Base-by-base conservation (phyloP, 1,140 invertebrate species). In the Paramacrobiotus metropolitanus region DNA sequence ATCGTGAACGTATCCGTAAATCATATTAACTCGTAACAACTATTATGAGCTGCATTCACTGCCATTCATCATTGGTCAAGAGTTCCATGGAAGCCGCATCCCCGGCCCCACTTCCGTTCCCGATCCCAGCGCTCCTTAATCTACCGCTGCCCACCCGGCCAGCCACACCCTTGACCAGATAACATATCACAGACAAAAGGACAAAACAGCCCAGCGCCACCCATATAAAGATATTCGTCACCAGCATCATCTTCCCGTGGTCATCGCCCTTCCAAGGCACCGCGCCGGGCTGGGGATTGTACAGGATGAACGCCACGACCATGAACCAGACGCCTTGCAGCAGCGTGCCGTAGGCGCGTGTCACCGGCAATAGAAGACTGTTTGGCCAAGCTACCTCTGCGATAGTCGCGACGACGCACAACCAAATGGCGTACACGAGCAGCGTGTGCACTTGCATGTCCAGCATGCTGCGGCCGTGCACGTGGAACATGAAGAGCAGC, bases 281-380 rank as follows among this genome's bases (percentile, higher is more conserved):
- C 18, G 66, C 64, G 2, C 68, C 69, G 1, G 67, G 63, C 21
- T 69, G 60, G 2, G 76, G 77, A n/a, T 73, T 73, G 65, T 77
- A 76, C 29, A 78, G 66, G 61, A 77, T 76, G 67, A 76, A 77
- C 0, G 72, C 77, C 3, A 77, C 68, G 62, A 76, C 74, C 65
- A 69, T 75, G 67, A 78, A 78, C 77, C 77, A 78, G 0, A 74
- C 74, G 2, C 76, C 76, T 63, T 78, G 76, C 28, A 77, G 64
- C 1, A 77, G 60, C 1, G 72, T 68, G 59, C 73, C 73, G 64
- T 72, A 75, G 1, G 68, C 62, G 28, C 75, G 66, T 3, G 65
- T 45, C 18, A 77, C 63, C 1, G 74, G 67, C 1, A 68, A 65
- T 3, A 75, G 34, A 2, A 77, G 65, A 60, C 69, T 71, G 45